Conservation (phyloP, 2,888 invertebrate genomes). For the Lasioglossum vierecki region DNA sequence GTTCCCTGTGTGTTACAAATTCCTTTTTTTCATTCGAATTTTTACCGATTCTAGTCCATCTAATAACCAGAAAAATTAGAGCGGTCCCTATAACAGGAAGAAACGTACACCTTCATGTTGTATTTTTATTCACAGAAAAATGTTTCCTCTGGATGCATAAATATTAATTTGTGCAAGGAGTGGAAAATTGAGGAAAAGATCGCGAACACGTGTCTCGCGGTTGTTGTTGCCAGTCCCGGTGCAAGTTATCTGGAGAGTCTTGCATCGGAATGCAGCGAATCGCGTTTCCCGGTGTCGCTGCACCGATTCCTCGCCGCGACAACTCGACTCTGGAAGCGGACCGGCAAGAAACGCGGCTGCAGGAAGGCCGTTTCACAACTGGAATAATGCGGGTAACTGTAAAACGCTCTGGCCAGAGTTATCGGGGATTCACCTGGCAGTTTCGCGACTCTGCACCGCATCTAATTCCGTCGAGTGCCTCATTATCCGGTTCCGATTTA, state of each 20-base stretch:
- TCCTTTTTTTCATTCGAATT: no score
- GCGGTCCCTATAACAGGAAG: no score
- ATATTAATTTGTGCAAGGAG: background rate
- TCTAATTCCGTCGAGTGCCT: constrained; percentile 9
- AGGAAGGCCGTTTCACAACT: constrained; percentile 3
- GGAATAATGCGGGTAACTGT: constrained; percentile 27
- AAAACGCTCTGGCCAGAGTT: background rate
- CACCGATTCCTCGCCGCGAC: constrained; percentile 1
- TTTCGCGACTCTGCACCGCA: background rate
- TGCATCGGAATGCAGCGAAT: background rate
- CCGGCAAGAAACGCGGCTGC: background rate
- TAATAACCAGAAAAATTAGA: no score
- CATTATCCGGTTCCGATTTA: background rate
- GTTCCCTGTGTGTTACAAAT: no score
- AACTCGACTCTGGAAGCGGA: constrained; percentile 6
- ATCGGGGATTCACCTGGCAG: constrained; percentile 6
- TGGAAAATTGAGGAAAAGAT: background rate
- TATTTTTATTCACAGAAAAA: background rate
- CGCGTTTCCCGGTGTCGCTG: background rate
- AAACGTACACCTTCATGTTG: background rate
- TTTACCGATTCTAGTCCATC: no score
- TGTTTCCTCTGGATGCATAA: background rate
- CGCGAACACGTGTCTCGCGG: background rate
- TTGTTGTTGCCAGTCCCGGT: background rate
- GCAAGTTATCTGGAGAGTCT: constrained; percentile 11